These are phyloP conservation scores for Oncopeltus fasciatus DNA, from an alignment of 1,140 invertebrate species.

Conservation along the genomic window DNA sequence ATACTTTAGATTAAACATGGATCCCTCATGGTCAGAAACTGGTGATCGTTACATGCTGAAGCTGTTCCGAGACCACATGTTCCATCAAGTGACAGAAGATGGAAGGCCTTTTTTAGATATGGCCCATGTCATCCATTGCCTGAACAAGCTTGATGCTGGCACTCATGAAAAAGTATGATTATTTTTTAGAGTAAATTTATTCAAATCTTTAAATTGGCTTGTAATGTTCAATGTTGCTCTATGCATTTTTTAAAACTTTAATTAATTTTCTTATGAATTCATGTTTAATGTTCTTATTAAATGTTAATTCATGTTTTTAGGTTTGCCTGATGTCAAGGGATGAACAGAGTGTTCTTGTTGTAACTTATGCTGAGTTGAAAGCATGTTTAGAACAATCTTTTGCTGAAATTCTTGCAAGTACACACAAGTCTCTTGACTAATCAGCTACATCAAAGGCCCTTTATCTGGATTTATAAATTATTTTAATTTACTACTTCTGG, in stretches of 20 bases:
- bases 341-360: constrained; percentile 87
- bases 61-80: constrained; percentile 92
- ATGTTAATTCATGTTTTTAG: constrained; percentile 37
- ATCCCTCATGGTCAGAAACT: constrained; percentile 89
- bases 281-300: background rate
- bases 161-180: constrained; percentile 61
- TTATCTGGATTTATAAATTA: no score
- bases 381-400: constrained; percentile 88
- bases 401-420: constrained; percentile 54
- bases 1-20: constrained; percentile 84
- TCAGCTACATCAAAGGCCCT: no score
- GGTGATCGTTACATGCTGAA: constrained; percentile 96
- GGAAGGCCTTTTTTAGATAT: constrained; percentile 91
- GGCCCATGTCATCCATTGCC: constrained; percentile 81
- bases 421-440: constrained; percentile 3
- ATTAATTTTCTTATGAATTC: background rate
- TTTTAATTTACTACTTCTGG: no score
- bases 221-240: no score
- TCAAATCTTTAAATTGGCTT: background rate
- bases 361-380: constrained; percentile 86
- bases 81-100: constrained; percentile 84
- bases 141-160: constrained; percentile 88
- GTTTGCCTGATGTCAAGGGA: constrained; percentile 90
- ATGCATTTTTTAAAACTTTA: background rate
- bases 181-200: constrained; percentile 6